Conservation (phyloP, 2,113 vertebrate species). For the Andinoacara biseriatus region DNA sequence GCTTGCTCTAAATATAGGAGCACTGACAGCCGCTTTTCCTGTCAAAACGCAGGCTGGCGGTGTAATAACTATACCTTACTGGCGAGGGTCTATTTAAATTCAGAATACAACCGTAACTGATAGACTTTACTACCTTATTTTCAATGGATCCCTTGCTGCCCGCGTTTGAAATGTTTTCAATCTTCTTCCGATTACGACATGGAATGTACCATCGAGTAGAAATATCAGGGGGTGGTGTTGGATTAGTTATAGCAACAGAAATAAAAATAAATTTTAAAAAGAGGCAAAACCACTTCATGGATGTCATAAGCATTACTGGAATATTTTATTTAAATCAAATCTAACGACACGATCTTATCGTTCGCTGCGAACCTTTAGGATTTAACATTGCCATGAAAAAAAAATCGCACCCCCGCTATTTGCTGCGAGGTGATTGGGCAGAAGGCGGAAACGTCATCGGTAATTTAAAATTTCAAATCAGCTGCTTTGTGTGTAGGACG, state of each 20-base stretch:
- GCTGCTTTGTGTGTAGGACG: slow-evolving; percentile 1
- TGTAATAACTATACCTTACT: not conserved
- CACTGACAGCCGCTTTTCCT: not conserved
- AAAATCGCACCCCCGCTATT: rapidly evolving
- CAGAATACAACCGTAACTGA: not conserved
- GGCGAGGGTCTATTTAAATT: not conserved
- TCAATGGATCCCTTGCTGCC: not conserved
- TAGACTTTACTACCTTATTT: not conserved
- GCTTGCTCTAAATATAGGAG: not conserved
- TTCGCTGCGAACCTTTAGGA: not conserved
- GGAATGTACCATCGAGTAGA: slow-evolving; percentile 43
- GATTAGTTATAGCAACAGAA: not conserved
- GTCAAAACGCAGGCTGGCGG: not conserved
- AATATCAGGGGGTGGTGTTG: not conserved
- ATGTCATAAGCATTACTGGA: not conserved
- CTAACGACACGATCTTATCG: too few species aligned
- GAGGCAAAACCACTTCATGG: rapidly evolving
- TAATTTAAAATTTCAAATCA: slow-evolving; percentile 79
- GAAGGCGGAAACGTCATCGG: slow-evolving; percentile 8
- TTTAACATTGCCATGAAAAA: not conserved
- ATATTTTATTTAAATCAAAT: too few species aligned
- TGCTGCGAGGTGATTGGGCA: slow-evolving; percentile 75
- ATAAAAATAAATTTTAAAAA: rapidly evolving
- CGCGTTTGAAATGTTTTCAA: slow-evolving; percentile 34
- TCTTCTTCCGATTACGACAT: slow-evolving; percentile 58